A percentile compares a stretch with the other conserved stretches of the same genome.
phyloP scores from a whole-genome alignment of 2,888 invertebrate genomes.

The Kuschelorhynchus macadamiae region DNA sequence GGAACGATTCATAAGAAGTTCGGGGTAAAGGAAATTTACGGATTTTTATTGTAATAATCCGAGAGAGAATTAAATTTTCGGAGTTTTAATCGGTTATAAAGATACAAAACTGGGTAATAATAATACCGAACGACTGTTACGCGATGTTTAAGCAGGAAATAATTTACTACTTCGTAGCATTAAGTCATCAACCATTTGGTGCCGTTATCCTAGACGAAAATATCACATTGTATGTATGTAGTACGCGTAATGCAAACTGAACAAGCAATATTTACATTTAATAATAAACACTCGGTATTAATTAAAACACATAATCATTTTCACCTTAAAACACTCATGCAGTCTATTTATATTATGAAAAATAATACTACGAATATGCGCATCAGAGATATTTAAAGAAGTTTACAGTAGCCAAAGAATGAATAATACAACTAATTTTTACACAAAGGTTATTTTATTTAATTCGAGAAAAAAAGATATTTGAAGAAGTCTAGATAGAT shows the following conservation, averaged over 20 bases:
- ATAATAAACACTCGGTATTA: constrained; percentile 11
- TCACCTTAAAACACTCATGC: neutral
- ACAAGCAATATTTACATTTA: constrained; percentile 5
- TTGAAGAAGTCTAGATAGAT: too few relatives aligned
- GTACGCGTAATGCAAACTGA: neutral
- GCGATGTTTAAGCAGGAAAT: constrained; percentile 38
- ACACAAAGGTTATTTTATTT: too few relatives aligned
- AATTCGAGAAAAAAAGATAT: too few relatives aligned
- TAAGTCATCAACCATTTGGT: constrained; percentile 39
- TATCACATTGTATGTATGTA: neutral
- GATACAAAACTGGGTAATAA: neutral
- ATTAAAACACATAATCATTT: constrained; percentile 4
- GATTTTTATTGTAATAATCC: too few relatives aligned
- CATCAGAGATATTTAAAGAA: constrained; percentile 28
- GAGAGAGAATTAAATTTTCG: too few relatives aligned
- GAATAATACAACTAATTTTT: too few relatives aligned
- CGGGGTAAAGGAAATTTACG: too few relatives aligned
- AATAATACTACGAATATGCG: constrained; percentile 2
- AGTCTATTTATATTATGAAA: neutral
- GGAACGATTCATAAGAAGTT: too few relatives aligned
- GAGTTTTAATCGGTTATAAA: too few relatives aligned
- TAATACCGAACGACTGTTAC: constrained; percentile 16
- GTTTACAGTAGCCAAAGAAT: too few relatives aligned
- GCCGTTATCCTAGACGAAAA: constrained; percentile 13
- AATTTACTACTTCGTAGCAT: constrained; percentile 42